Conservation (phyloP, 2,797 vertebrate genomes). For the Synaphobranchus kaupii region DNA sequence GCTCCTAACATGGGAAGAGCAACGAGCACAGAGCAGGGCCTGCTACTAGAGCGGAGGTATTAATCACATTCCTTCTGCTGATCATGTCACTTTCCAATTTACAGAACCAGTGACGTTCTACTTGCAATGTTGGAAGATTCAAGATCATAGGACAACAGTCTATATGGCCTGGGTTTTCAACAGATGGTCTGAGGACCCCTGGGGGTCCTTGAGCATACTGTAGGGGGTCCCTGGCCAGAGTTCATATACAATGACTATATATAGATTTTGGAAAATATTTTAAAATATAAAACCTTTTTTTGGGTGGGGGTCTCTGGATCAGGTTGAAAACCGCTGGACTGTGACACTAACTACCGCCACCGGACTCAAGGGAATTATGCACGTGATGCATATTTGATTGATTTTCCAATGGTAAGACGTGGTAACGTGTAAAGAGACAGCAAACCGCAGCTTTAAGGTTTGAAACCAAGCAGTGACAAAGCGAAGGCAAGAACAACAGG, state of each 20-base stretch:
- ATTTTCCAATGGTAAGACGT: not conserved
- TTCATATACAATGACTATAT: too few species aligned
- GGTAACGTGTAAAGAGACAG: not conserved
- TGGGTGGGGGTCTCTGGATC: not conserved
- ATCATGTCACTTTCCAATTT: not conserved
- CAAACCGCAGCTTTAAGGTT: not conserved
- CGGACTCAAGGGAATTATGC: not conserved
- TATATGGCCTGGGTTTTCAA: not conserved
- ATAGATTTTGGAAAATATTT: too few species aligned
- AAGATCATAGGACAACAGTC: not conserved
- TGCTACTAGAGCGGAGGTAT: not conserved
- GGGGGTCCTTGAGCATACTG: too few species aligned
- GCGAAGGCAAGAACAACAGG: not conserved
- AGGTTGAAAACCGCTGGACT: not conserved
- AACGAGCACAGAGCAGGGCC: not conserved
- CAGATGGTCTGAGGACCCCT: too few species aligned
- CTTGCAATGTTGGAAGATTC: not conserved
- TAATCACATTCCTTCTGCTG: not conserved
- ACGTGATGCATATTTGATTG: not conserved
- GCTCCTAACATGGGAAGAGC: not conserved
- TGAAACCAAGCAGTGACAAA: not conserved
- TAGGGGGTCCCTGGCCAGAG: too few species aligned
- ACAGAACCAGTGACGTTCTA: not conserved
- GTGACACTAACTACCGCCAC: not conserved
- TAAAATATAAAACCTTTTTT: too few species aligned